phyloP scores from a whole-genome alignment of 1,140 invertebrate species.

The Portunus trituberculatus region DNA sequence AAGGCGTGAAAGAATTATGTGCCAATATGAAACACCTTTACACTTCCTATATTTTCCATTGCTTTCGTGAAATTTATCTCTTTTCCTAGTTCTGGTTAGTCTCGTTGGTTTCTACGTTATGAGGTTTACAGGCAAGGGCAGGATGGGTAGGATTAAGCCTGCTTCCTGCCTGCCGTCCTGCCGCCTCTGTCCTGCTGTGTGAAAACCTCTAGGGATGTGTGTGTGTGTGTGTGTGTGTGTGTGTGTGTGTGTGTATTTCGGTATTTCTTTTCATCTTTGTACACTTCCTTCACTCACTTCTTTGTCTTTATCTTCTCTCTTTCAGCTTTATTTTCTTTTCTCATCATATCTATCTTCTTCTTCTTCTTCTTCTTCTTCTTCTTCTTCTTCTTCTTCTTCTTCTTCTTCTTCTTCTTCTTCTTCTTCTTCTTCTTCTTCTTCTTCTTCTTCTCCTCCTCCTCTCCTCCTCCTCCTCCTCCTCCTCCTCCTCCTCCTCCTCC shows the following conservation, averaged over 20 bases:
- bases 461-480: background rate
- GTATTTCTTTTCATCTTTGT: background rate
- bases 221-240: no score
- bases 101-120: no score
- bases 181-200: no score
- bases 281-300: background rate
- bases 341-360: background rate
- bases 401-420: background rate
- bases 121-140: no score
- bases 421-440: background rate
- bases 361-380: background rate
- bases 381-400: background rate
- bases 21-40: no score
- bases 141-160: no score
- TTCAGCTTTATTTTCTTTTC: background rate
- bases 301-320: background rate
- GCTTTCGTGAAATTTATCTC: no score
- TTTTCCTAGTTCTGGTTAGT: no score
- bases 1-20: no score
- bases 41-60: no score
- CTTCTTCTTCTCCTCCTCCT: background rate
- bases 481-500: background rate
- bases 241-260: background rate
- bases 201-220: no score
- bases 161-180: no score